Evolutionary conservation across 64 coral and sea anemone species (phyloP), one percentile per base, ranked within the genome.

Genomic region (Exaiptasia diaphana): DNA sequence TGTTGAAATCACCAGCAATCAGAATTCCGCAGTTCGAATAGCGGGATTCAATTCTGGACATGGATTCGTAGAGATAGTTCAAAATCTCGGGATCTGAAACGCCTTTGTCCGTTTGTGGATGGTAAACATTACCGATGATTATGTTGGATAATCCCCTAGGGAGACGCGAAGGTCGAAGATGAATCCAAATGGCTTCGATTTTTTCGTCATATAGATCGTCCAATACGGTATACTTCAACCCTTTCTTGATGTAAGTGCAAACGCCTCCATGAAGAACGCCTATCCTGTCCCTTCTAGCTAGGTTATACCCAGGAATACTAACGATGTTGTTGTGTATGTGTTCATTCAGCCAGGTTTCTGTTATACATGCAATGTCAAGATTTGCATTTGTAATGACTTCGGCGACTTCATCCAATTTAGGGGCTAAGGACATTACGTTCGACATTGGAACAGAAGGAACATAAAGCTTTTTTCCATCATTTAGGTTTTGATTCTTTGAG

Each of bases 331-430:
- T 70, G 31, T 7, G 31, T 62, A 73, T 20, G 7, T 23, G 38
- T 20, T 74, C 68, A 57, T 29, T 58, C 53, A 85, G 58, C 70
- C 82, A 85, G 26, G 69, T 84, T 36, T 84, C 50, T 12, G 68
- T 85, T 53, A 85, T 54, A 77, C 44, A 77, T 20, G 24, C 74
- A 54, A 77, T 3, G 2, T 59, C 55, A 59, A 59, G 6, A 59
- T 6, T 8, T 4, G 12, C 7, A 2, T 22, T 59, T n/a, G 9
- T n/a, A 7, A 59, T 21, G 29, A 22, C 12, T 3, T 21, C 5
- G 29, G 21, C 5, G 55, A 86, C 64, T 52, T 86, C 70, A 37
- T 86, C 70, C 3, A 86, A 64, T 46, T 76, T 75, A 12, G 83
- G 83, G 21, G 41, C 70, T 2, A 76, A 38, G 2, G 83, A 86